Evolutionary conservation across 2,888 invertebrate genomes (phyloP), one percentile per base, ranked within the genome.

Genomic region (Hyles lineata): DNA sequence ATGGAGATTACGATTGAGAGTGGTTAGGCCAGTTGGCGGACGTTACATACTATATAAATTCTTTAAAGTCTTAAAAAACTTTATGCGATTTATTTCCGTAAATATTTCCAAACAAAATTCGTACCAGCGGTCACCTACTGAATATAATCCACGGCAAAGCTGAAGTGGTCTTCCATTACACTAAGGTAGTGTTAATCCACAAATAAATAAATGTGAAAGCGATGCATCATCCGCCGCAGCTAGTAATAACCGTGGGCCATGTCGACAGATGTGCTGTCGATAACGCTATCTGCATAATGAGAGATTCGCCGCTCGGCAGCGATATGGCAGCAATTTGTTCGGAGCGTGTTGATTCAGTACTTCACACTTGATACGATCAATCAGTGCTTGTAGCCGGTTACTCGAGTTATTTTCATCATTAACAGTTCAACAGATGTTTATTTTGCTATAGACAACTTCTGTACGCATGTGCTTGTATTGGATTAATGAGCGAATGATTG

Each of bases 251-350:
- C 76, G 77, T 77, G 76, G 78, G 78, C 74, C 73, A 76, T 72
- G 75, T 82, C 81, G 87, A 90, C 92, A 92, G 90, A 92, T 92
- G 92, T 82, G 85, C 50, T 21, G 2, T 17, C 76, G 88, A 90
- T 87, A 86, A 74, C 84, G 75, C 77, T 92, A 92, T 92, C 91
- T 82, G 74, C 75, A 80, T 91, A 92, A 92, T 92, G 87, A 90
- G 89, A 87, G 82, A 86, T 87, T 81, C 77, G 82, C 82, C 77
- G 83, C 84, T 84, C 43, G 70, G 23, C 62, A 25, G 55, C 78
- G 80, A 81, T 82, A 76, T 72, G 75, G 74, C 76, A 59, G 75
- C 80, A 81, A 81, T 80, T 79, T 73, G 73, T 75, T 72, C 76
- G 61, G 73, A 72, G 76, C 77, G 69, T 82, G 79, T 82, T 80